These are phyloP conservation scores for Coelinius sp. DNA, from an alignment of 2,888 invertebrate genomes.

Conservation along the genomic window DNA sequence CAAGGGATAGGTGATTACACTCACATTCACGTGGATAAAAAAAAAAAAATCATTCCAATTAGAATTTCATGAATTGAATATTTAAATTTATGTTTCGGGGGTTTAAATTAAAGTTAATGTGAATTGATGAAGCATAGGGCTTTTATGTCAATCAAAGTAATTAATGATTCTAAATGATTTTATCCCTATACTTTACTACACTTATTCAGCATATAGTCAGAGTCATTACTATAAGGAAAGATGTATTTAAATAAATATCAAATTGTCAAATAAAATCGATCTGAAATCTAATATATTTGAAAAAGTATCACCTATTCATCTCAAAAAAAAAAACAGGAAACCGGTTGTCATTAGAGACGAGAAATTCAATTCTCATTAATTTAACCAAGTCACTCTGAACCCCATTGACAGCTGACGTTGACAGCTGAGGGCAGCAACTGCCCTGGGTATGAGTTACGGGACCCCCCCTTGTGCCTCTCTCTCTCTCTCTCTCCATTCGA, in stretches of 20 bases:
- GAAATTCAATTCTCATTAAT: neutral
- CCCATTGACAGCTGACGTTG: neutral
- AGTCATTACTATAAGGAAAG: no score
- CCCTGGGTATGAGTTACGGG: neutral
- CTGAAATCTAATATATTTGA: no score
- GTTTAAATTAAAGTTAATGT: neutral
- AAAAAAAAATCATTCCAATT: neutral
- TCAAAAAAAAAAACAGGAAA: no score
- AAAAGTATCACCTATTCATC: no score
- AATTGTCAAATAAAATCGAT: no score
- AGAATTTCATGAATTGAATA: neutral
- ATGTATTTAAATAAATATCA: no score
- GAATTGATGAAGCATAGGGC: neutral
- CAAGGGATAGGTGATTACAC: slow-evolving; percentile 5
- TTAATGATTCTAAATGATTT: neutral
- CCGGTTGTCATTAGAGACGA: neutral
- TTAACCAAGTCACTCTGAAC: no score
- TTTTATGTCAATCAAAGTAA: neutral
- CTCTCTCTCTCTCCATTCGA: no score
- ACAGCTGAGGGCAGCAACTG: neutral
- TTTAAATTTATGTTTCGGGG: neutral
- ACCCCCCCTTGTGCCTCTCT: neutral
- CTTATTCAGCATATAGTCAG: no score
- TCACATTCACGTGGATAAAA: neutral
- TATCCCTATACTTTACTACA: no score